Evolutionary conservation across 2,113 vertebrate genomes (phyloP).

Genomic region (Carettochelys insculpta): DNA sequence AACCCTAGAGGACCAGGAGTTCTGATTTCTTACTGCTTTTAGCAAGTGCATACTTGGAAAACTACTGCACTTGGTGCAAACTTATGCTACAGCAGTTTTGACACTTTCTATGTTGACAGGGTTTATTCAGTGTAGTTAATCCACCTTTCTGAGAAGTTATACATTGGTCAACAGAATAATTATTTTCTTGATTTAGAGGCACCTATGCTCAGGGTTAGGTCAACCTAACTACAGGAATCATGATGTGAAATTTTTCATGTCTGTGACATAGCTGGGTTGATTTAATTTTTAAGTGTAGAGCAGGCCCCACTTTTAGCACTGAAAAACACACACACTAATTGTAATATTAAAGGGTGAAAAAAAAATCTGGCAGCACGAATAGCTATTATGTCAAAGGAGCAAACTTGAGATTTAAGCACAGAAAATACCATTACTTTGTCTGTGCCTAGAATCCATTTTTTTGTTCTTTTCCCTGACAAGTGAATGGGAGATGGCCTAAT

Average conservation of each 20-base stretch:
- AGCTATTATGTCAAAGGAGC: not conserved
- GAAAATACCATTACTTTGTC: not conserved
- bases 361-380: conserved; percentile 29
- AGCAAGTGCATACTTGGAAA: not conserved
- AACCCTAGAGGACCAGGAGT: not conserved
- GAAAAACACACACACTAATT: not conserved
- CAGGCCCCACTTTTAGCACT: not conserved
- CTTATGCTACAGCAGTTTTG: not conserved
- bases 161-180: not conserved
- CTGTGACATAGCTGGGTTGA: not conserved
- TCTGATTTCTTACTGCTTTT: conserved; percentile 9
- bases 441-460: not conserved
- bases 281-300: not conserved
- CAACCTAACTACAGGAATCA: not conserved
- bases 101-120: not conserved
- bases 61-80: not conserved
- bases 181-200: not conserved
- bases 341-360: not conserved
- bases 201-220: not conserved
- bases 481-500: conserved; percentile 21
- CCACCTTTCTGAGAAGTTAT: not conserved
- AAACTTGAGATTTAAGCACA: not conserved
- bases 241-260: not conserved
- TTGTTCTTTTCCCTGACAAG: not conserved
- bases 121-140: not conserved